phyloP scores from a whole-genome alignment of 2,888 invertebrate genomes.

The Chesias legatella region DNA sequence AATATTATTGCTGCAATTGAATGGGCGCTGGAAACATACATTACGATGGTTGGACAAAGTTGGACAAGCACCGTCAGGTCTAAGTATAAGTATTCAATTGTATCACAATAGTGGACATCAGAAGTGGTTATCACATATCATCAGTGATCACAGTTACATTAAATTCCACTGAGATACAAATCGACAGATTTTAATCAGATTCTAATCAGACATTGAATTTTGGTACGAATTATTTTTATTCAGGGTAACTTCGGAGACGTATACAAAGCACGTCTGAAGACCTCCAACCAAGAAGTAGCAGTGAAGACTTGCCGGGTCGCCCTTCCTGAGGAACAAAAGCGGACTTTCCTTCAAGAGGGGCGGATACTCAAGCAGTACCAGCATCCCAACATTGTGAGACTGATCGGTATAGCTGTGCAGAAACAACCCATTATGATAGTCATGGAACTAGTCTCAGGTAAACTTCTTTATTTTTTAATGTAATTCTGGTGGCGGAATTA shows the following conservation, averaged over 20 bases:
- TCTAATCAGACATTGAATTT: too few relatives aligned
- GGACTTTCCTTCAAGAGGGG: slow-evolving; percentile 97
- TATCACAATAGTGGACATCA: too few relatives aligned
- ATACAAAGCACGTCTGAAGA: slow-evolving; percentile 92
- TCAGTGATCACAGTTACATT: too few relatives aligned
- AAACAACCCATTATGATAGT: slow-evolving; percentile 99
- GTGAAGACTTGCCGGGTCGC: slow-evolving; percentile 98
- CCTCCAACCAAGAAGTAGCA: slow-evolving; percentile 92
- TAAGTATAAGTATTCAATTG: too few relatives aligned
- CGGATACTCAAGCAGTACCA: slow-evolving; percentile 97
- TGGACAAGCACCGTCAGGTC: too few relatives aligned
- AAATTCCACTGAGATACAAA: too few relatives aligned
- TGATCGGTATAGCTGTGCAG: slow-evolving; percentile 98
- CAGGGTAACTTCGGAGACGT: slow-evolving; percentile 99
- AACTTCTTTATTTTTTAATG: slow-evolving; percentile 3
- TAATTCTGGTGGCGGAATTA: too few relatives aligned
- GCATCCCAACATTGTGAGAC: slow-evolving; percentile 96
- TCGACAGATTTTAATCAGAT: too few relatives aligned
- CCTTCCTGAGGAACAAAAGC: slow-evolving; percentile 94
- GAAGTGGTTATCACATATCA: too few relatives aligned
- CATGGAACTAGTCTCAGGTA: slow-evolving; percentile 96
- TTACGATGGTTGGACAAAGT: too few relatives aligned
- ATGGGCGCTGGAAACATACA: too few relatives aligned
- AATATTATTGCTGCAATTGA: too few relatives aligned
- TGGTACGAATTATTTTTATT: slow-evolving; percentile 15